phyloP scores from a whole-genome alignment of 2,797 vertebrate genomes.

The Lepilemur septentrionalis region DNA sequence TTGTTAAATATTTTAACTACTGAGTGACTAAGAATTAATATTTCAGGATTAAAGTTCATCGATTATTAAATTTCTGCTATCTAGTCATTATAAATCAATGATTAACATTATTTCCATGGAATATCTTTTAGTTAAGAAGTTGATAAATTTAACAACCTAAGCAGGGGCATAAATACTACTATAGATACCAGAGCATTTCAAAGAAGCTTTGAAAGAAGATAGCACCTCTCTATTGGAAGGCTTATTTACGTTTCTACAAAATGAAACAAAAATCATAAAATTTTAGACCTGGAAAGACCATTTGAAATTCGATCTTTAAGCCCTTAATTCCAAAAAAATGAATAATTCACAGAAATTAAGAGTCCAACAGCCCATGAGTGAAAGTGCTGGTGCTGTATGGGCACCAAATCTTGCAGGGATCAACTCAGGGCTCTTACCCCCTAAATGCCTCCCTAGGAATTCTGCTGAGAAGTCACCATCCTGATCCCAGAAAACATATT shows the following conservation, averaged over 20 bases:
- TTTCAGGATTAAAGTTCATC: constrained; percentile 43
- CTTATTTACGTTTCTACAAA: constrained; percentile 19
- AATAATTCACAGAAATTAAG: not conserved
- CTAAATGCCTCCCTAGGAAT: not conserved
- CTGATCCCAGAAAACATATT: not conserved
- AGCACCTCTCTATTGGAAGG: not conserved
- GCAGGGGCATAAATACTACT: not conserved
- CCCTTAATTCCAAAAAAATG: not conserved
- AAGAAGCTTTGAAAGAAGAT: not conserved
- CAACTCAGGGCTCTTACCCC: not conserved
- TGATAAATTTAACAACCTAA: constrained; percentile 18
- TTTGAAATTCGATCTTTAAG: not conserved
- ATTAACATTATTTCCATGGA: not conserved
- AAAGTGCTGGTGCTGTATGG: not conserved
- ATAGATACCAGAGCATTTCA: not conserved
- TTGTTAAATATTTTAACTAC: constrained; percentile 61
- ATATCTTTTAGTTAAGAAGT: not conserved
- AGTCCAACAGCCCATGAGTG: not conserved
- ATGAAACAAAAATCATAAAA: constrained; percentile 22
- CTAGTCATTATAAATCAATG: constrained; percentile 47
- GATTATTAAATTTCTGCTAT: constrained; percentile 55
- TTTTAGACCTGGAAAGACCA: not conserved
- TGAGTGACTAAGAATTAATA: constrained; percentile 56
- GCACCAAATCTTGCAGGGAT: not conserved
- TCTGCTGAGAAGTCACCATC: not conserved